These are phyloP conservation scores for Aphis craccivora DNA, from an alignment of 1,140 invertebrate species.

Conservation along the genomic window DNA sequence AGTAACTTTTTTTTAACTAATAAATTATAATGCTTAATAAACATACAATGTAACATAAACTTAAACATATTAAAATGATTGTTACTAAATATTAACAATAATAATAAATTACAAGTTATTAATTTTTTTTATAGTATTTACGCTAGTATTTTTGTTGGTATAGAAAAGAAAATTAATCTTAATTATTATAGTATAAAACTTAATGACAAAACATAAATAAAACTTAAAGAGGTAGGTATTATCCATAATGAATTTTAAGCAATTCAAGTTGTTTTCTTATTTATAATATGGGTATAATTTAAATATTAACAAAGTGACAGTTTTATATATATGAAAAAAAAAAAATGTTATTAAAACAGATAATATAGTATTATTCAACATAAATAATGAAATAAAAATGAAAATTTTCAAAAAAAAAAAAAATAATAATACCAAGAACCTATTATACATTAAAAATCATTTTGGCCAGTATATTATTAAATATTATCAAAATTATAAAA, in stretches of 20 bases:
- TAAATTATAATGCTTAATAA: constrained; percentile 40
- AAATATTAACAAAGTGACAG: background rate
- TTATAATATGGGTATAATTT: background rate
- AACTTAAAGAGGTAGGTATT: background rate
- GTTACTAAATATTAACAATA: background rate
- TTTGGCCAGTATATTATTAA: background rate
- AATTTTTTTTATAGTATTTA: background rate
- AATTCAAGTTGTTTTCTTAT: background rate
- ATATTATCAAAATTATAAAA: background rate
- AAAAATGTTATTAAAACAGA: background rate
- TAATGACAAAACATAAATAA: background rate
- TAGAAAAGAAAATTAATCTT: background rate
- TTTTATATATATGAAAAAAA: background rate
- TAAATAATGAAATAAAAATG: background rate
- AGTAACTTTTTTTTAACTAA: constrained; percentile 17
- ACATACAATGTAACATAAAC: constrained; percentile 43
- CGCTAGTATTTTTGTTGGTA: background rate
- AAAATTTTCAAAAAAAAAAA: background rate
- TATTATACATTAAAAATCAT: background rate
- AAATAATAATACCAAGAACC: background rate
- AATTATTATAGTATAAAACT: background rate
- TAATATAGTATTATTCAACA: constrained; percentile 24
- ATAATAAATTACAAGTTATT: constrained; percentile 12
- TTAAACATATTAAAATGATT: constrained; percentile 28
- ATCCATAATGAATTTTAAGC: background rate